Base-by-base conservation (phyloP, 2,113 vertebrate species). In the Nesoenas mayeri region DNA sequence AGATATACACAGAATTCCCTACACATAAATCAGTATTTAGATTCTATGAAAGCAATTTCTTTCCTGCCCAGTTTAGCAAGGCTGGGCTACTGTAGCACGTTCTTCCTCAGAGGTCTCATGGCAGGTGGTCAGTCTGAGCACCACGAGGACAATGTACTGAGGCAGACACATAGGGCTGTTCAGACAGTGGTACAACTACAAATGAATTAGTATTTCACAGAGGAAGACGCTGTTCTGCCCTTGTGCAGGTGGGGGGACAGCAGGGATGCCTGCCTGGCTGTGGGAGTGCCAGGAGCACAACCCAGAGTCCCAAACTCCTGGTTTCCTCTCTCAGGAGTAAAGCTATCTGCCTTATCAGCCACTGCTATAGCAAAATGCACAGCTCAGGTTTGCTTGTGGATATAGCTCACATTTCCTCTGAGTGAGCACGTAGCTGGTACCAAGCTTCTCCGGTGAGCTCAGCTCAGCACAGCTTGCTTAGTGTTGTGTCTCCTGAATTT, bases 131-230 rank as follows among this genome's bases (percentile, higher is more conserved):
- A 1, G 12, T 21, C 53, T 58, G 42, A 71, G 56, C 36, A n/a
- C 14, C 51, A 7, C 0, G 0, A n/a, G 29, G 60, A 11, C 54
- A 57, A 34, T 0, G 1, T 24, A 13, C 28, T 2, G 15, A 44
- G 71, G n/a, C 36, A 48, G 12, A 29, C 50, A 17, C 2, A 0
- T 2, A 15, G 36, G 53, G 22, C 44, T 2, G 6, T 12, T 4
- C 62, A 34, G 47, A 3, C 29, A 54, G 21, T 0, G 1, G n/a
- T 50, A 29, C 58, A 9, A 1, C 31, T 31, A 11, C 42, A n/a
- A 12, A 40, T 20, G 3, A 51, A 4, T 15, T 20, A 28, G 11
- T 31, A 18, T 34, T 91, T 83, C 34, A 38, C 21, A 77, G 44
- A 83, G 50, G 21, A 89, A 56, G n/a, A 42, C 1, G 3, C 11